A percentile compares a stretch with the other conserved stretches of the same genome.
Evolutionary conservation across 2,888 invertebrate species (phyloP).

Genomic region (Elgonia sp.): DNA sequence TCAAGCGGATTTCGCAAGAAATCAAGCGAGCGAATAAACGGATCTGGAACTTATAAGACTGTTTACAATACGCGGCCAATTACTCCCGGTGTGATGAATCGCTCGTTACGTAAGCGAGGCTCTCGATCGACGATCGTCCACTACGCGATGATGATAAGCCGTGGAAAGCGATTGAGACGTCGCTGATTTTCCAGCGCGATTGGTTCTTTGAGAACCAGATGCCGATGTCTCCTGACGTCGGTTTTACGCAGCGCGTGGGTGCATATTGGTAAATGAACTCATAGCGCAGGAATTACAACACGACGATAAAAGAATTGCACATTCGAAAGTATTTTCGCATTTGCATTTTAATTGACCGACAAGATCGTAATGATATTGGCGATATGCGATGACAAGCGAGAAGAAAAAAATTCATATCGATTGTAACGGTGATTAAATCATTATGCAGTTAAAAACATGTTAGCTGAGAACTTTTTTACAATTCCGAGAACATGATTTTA

Average conservation of each 20-base stretch:
- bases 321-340: slow-evolving; percentile 53
- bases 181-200: slow-evolving; percentile 61
- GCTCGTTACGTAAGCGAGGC: slow-evolving; percentile 73
- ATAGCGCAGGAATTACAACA: slow-evolving; percentile 51
- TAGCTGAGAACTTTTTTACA: slow-evolving; percentile 5
- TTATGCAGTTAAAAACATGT: slow-evolving; percentile 31
- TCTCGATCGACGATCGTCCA: slow-evolving; percentile 63
- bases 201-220: slow-evolving; percentile 45
- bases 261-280: slow-evolving; percentile 58
- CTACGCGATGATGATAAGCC: slow-evolving; percentile 71
- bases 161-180: slow-evolving; percentile 77
- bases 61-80: slow-evolving; percentile 78
- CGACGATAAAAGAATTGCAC: slow-evolving; percentile 60
- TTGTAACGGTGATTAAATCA: slow-evolving; percentile 54
- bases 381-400: slow-evolving; percentile 49
- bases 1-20: slow-evolving; percentile 75
- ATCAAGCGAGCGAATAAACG: slow-evolving; percentile 76
- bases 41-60: slow-evolving; percentile 67
- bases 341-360: slow-evolving; percentile 65
- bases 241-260: slow-evolving; percentile 53
- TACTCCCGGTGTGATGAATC: slow-evolving; percentile 81
- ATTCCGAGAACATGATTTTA: slow-evolving; percentile 34
- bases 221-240: slow-evolving; percentile 35
- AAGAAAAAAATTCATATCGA: slow-evolving; percentile 48
- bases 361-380: slow-evolving; percentile 41